These are phyloP conservation scores for Symphodus melops DNA, from an alignment of 2,113 vertebrate species.

Conservation along the genomic window DNA sequence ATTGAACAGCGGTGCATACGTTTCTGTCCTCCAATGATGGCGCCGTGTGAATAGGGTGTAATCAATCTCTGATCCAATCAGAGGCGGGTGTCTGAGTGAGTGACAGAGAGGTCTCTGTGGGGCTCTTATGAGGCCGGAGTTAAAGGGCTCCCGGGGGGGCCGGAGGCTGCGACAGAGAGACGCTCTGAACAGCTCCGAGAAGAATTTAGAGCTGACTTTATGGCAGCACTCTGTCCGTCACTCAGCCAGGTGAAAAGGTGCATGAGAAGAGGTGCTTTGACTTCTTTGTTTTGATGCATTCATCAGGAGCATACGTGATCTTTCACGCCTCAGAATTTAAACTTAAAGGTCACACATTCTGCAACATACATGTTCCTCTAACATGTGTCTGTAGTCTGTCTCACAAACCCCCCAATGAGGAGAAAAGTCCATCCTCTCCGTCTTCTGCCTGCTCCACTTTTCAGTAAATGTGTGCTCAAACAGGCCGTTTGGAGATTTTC, in stretches of 20 bases:
- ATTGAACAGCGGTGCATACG: slow-evolving; percentile 83
- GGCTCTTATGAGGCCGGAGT: slow-evolving; percentile 83
- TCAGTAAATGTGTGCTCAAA: too few species aligned
- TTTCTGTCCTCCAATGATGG: slow-evolving; percentile 73
- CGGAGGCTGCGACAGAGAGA: slow-evolving; percentile 71
- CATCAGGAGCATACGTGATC: neutral
- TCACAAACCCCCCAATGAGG: too few species aligned
- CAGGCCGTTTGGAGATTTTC: too few species aligned
- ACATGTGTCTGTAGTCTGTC: too few species aligned
- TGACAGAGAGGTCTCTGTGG: slow-evolving; percentile 85
- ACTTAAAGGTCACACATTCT: too few species aligned
- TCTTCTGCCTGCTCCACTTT: too few species aligned
- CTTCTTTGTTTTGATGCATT: neutral
- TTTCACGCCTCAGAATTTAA: too few species aligned
- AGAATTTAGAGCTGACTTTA: slow-evolving; percentile 12
- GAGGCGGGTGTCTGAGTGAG: slow-evolving; percentile 80
- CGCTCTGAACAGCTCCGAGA: slow-evolving; percentile 56
- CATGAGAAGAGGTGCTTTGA: too few species aligned
- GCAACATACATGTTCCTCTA: too few species aligned
- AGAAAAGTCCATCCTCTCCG: too few species aligned
- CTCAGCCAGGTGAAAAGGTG: slow-evolving; percentile 9
- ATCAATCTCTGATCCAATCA: slow-evolving; percentile 91
- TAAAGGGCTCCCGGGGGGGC: slow-evolving; percentile 78
- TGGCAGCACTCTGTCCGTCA: neutral
- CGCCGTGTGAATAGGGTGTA: slow-evolving; percentile 82